Evolutionary conservation across 53 echinoderm and acorn worm species (phyloP), one percentile per base, ranked within the genome.

Genomic region (Echinarachnius parma): DNA sequence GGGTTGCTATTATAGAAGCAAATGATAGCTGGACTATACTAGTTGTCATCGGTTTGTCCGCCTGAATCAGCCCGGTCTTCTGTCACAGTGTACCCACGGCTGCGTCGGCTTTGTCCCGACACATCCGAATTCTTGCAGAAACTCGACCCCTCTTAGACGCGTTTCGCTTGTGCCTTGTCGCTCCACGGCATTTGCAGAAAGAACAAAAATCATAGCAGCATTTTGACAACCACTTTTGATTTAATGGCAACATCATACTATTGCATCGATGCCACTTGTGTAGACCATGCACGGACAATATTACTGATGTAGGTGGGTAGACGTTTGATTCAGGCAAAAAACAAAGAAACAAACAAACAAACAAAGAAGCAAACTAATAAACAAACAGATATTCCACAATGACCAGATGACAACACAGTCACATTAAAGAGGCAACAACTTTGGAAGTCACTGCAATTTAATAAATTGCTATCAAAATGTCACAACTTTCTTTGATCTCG

Each of bases 91-190:
- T 46, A 39, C 46, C 64, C 46, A 5, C 23, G 31, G 66, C 28
- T 5, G 28, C 4, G 42, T 39, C 16, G 31, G 27, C 66, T 66
- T 66, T 66, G 66, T 66, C 30, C 48, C 66, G 29, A 28, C 31
- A 26, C 21, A 66, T 66, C 66, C 66, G 66, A 66, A 66, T 66
- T 66, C 66, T 31, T 10, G 26, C 0, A 29, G 48, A 29, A 66
- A 66, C 48, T 23, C 66, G 18, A 46, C 20, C 31, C 19, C n/a
- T 19, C 42, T 37, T 42, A 42, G 42, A 21, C 19, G 22, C 63
- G 63, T 62, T 62, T 62, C 42, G 42, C 37, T 62, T 62, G 45
- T n/a, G n/a, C n/a, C n/a, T n/a, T n/a, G n/a, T n/a, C n/a, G n/a
- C n/a, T n/a, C n/a, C n/a, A n/a, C n/a, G n/a, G n/a, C n/a, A n/a